These are phyloP conservation scores for Mobula hypostoma DNA, from an alignment of 2,113 vertebrate genomes.

Conservation along the genomic window DNA sequence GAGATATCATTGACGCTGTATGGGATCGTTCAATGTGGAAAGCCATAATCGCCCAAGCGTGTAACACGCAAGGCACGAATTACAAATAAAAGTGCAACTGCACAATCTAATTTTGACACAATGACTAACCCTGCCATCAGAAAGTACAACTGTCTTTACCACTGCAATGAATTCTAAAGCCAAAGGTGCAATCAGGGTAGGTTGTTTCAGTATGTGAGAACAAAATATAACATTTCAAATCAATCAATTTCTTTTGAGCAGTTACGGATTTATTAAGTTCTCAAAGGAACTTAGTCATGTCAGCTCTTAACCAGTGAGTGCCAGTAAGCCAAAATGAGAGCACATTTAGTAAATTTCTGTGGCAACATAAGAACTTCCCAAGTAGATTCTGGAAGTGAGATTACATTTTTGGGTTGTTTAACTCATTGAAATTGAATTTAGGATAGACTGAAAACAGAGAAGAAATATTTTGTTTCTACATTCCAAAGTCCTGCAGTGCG, in stretches of 20 bases:
- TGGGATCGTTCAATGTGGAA: too few species aligned
- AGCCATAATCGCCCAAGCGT: too few species aligned
- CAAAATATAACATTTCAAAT: constrained; percentile 4
- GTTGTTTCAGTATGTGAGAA: not conserved
- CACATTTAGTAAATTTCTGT: not conserved
- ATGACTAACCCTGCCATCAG: not conserved
- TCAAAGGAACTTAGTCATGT: not conserved
- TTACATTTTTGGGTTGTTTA: not conserved
- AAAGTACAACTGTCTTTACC: not conserved
- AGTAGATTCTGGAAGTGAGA: not conserved
- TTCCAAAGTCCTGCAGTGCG: not conserved
- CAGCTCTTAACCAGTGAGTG: not conserved
- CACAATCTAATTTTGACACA: too few species aligned
- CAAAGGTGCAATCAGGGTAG: too few species aligned
- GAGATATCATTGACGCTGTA: too few species aligned
- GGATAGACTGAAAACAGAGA: not conserved
- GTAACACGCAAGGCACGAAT: too few species aligned
- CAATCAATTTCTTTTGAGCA: not conserved
- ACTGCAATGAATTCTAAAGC: not conserved
- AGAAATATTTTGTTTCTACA: not conserved
- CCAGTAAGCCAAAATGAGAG: not conserved
- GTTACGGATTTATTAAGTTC: not conserved
- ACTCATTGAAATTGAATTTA: not conserved
- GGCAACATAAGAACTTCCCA: not conserved
- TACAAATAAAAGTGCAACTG: too few species aligned